Base-by-base conservation (phyloP, 2,797 vertebrate species). In the Hapalemur alaotrensis region DNA sequence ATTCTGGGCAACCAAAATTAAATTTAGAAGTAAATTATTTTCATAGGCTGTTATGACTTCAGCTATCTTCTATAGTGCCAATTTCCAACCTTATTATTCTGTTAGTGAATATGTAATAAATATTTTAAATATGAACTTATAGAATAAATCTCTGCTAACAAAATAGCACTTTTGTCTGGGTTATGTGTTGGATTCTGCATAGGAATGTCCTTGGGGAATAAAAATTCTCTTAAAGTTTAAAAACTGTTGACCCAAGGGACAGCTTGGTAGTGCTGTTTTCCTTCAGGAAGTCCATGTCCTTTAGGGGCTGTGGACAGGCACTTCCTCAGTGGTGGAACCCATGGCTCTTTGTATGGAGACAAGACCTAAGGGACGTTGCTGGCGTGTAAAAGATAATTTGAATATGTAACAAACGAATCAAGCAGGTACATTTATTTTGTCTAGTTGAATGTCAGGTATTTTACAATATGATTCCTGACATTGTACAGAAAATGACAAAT, bases 121-220 rank as follows among this genome's bases (percentile, higher is more conserved):
- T 80, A 84, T 73, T 89, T 92, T 61, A 87, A 91, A 93, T 61
- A 18, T 50, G 84, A 89, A 48, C 38, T 78, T 82, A 50, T 54
- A 82, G 82, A 70, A 61, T 28, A 79, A 50, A 70, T 63, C 23
- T 85, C 41, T 86, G 48, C 32, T 89, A 59, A 86, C 35, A 52
- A 78, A 69, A 67, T 41, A 23, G 14, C 11, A 23, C 25, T 80
- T 93, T 67, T 46, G 14, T 69, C 32, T 41, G 22, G 28, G 63
- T 82, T 81, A 32, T 82, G 4, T 70, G 46, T 86, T 82, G 57
- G 43, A 86, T 57, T 86, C 32, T 23, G 23, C 32, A 43, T 13
- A 59, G 52, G 23, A 48, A 65, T 59, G 50, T 63, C 57, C 83
- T 32, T 25, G 32, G n/a, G 28, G 52, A 69, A 70, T 83, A 65